Evolutionary conservation across 2,888 invertebrate genomes (phyloP).

Genomic region (Polietes domitor): DNA sequence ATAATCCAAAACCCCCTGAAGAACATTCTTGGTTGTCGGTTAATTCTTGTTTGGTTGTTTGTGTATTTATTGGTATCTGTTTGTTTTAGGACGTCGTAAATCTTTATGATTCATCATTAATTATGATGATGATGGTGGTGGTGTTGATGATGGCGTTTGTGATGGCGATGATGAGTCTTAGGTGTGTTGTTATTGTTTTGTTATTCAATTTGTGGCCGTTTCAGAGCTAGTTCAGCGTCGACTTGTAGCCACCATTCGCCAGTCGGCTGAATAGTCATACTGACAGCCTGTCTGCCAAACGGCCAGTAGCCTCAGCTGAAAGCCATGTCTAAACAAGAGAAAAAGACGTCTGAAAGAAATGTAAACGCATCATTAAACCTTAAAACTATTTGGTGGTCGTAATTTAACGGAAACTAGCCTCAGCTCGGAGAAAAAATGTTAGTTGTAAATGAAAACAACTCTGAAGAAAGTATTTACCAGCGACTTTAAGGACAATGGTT

Average conservation of each 20-base stretch:
- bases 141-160: no score
- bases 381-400: constrained; percentile 2
- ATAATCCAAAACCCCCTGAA: constrained; percentile 45
- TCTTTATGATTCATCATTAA: constrained; percentile 53
- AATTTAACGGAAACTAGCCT: constrained; percentile 12
- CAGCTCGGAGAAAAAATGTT: neutral
- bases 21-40: neutral
- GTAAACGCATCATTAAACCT: constrained; percentile 48
- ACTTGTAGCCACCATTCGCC: neutral
- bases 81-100: constrained; percentile 32
- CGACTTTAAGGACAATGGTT: no score
- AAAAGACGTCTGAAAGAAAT: neutral
- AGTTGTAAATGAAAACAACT: no score
- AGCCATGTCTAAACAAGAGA: neutral
- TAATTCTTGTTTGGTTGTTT: constrained; percentile 10
- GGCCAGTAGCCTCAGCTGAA: neutral
- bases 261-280: no score
- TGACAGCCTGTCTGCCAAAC: no score
- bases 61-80: constrained; percentile 35
- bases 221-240: neutral
- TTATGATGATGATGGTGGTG: constrained; percentile 47
- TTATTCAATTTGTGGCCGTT: neutral
- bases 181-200: neutral
- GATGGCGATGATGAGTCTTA: neutral
- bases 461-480: no score